A percentile compares a stretch with the other conserved stretches of the same genome.
phyloP scores from a whole-genome alignment of 2,113 vertebrate genomes.

The Sphyrna mokarran region DNA sequence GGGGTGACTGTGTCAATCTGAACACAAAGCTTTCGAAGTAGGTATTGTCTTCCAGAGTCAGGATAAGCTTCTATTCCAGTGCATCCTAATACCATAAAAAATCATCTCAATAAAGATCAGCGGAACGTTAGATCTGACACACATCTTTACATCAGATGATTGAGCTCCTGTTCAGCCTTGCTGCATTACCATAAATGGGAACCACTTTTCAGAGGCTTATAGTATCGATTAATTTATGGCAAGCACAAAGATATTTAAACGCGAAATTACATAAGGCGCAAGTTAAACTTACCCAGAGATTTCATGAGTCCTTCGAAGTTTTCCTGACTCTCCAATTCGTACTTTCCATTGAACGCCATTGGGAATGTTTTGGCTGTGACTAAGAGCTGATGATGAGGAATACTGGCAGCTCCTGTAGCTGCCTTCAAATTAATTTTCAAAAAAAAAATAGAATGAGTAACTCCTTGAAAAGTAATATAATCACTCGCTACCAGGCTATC shows the following conservation, averaged over 20 bases:
- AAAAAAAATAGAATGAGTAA: not conserved
- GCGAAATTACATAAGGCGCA: not conserved
- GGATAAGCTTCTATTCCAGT: not conserved
- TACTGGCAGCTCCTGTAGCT: not conserved
- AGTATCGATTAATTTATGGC: not conserved
- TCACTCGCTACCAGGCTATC: not conserved
- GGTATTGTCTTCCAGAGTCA: not conserved
- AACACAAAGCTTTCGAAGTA: not conserved
- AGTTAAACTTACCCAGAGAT: slow-evolving; percentile 22
- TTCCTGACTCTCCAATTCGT: slow-evolving; percentile 22
- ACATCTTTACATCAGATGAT: not conserved
- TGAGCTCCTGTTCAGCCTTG: not conserved
- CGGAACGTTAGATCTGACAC: not conserved
- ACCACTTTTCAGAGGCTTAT: not conserved
- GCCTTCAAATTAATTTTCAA: not conserved
- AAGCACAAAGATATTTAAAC: not conserved
- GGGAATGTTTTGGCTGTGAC: not conserved
- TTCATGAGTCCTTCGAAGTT: slow-evolving; percentile 22
- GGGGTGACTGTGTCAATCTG: not conserved
- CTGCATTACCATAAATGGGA: not conserved
- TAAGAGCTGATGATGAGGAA: not conserved
- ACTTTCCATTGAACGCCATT: slow-evolving; percentile 29
- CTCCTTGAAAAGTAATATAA: not conserved
- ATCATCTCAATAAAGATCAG: not conserved
- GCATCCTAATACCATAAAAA: not conserved